These are phyloP conservation scores for Rallus crepitans DNA, from an alignment of 2,797 vertebrate species.

Conservation along the genomic window DNA sequence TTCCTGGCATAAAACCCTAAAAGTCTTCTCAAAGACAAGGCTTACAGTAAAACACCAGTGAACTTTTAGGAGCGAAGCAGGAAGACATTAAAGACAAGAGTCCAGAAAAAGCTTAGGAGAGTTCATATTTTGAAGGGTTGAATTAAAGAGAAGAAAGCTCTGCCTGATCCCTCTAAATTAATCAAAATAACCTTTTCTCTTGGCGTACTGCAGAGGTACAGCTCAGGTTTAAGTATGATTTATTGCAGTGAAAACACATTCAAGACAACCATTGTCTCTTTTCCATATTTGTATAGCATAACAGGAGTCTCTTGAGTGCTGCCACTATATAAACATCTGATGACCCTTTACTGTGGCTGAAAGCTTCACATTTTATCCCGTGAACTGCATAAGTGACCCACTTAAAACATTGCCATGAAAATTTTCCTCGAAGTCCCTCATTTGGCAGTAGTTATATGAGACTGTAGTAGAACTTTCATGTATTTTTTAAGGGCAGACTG, in stretches of 20 bases:
- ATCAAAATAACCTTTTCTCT: not conserved
- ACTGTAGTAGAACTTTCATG: accelerated
- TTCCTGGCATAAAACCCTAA: not conserved
- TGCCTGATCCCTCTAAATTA: not conserved
- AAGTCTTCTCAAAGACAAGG: not conserved
- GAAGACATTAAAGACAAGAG: not conserved
- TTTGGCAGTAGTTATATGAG: not conserved
- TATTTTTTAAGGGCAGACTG: not conserved
- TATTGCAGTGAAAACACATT: not conserved
- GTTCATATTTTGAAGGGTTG: not conserved
- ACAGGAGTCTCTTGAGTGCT: not conserved
- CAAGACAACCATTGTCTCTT: not conserved
- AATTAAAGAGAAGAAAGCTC: not conserved
- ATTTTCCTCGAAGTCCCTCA: not conserved
- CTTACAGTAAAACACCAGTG: not conserved
- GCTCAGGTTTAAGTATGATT: not conserved
- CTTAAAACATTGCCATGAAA: not conserved
- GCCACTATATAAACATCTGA: not conserved
- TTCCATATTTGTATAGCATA: not conserved
- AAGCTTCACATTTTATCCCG: not conserved
- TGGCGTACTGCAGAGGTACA: not conserved
- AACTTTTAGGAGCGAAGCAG: not conserved
- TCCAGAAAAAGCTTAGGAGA: not conserved
- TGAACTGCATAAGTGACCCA: not conserved
- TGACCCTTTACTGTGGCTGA: not conserved